Evolutionary conservation across 2,113 vertebrate species (phyloP).

Genomic region (Trachemys scripta): DNA sequence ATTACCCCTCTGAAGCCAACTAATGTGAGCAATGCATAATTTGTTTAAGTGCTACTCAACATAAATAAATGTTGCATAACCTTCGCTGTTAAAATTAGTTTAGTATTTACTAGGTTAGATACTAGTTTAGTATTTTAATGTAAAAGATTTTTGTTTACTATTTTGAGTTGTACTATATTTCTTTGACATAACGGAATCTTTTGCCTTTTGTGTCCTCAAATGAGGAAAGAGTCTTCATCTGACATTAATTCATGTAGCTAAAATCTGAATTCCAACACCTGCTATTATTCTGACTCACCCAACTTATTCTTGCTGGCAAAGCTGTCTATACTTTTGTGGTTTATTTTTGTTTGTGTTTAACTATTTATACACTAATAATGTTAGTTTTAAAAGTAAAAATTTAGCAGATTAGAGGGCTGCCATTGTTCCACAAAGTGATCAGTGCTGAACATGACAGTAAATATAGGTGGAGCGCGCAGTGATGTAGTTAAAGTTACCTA

Average conservation of each 20-base stretch:
- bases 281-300: not conserved
- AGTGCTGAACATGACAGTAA: not conserved
- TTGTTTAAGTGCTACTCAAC: not conserved
- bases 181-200: not conserved
- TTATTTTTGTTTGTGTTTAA: not conserved
- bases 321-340: not conserved
- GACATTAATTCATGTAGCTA: not conserved
- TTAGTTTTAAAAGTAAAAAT: not conserved
- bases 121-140: not conserved
- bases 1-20: not conserved
- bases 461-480: not conserved
- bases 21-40: not conserved
- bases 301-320: not conserved
- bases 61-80: not conserved
- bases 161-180: not conserved
- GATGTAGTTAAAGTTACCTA: not conserved
- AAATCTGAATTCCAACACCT: not conserved
- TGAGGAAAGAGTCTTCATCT: not conserved
- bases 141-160: not conserved
- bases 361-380: not conserved
- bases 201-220: not conserved
- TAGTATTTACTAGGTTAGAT: not conserved
- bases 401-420: not conserved
- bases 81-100: not conserved
- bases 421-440: not conserved